phyloP scores from a whole-genome alignment of 2,888 invertebrate species.

The Dorcus parallelipipedus region DNA sequence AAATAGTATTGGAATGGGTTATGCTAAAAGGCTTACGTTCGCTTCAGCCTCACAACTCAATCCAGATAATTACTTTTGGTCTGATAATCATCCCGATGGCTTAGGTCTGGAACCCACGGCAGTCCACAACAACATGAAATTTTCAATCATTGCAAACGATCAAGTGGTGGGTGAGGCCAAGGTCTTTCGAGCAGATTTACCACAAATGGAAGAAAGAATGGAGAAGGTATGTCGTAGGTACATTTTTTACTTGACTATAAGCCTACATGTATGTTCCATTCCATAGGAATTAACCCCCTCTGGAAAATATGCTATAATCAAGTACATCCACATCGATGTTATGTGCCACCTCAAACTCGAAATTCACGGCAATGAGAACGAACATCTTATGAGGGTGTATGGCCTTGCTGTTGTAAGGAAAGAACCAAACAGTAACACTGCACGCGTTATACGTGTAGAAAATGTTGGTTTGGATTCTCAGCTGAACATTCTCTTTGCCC shows the following conservation, averaged over 20 bases:
- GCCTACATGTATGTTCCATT: neutral
- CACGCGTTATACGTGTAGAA: constrained; percentile 59
- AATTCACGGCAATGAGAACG: constrained; percentile 56
- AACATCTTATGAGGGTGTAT: constrained; percentile 64
- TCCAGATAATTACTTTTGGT: constrained; percentile 72
- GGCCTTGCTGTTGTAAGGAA: constrained; percentile 64
- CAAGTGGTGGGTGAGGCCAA: constrained; percentile 63
- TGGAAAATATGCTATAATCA: constrained; percentile 54
- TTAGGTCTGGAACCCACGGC: constrained; percentile 67
- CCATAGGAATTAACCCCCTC: constrained; percentile 39
- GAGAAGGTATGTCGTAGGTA: constrained; percentile 48
- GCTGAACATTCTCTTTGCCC: constrained; percentile 62
- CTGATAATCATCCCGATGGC: constrained; percentile 71
- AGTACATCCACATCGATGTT: constrained; percentile 66
- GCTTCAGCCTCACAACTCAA: constrained; percentile 59
- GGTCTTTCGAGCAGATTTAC: constrained; percentile 65
- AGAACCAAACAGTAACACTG: constrained; percentile 54
- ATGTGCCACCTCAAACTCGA: constrained; percentile 63
- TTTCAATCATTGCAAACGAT: constrained; percentile 57
- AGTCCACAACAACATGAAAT: constrained; percentile 64
- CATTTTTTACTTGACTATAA: no score
- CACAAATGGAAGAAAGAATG: constrained; percentile 64
- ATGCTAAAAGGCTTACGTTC: constrained; percentile 73
- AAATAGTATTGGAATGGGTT: constrained; percentile 69
- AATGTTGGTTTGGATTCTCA: constrained; percentile 69